phyloP scores from a whole-genome alignment of 2,888 invertebrate genomes.

The Ligdia adustata region DNA sequence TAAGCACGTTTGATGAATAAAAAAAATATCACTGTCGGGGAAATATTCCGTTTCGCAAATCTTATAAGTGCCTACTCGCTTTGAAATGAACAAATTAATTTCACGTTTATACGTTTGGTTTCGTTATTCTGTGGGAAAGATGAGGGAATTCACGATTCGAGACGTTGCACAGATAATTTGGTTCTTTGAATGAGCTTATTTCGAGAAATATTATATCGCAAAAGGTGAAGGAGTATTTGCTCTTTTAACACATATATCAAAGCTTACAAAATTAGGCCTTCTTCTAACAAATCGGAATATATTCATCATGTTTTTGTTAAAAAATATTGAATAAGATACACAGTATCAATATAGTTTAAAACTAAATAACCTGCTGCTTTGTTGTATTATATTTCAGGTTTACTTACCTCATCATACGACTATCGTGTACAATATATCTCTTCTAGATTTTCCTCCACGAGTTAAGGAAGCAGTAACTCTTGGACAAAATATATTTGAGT shows the following conservation, averaged over 20 bases:
- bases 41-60: constrained; percentile 27
- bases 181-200: constrained; percentile 52
- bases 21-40: constrained; percentile 30
- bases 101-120: constrained; percentile 49
- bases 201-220: constrained; percentile 31
- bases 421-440: too few species aligned
- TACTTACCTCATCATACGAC: too few species aligned
- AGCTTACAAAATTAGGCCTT: neutral
- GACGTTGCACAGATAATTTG: constrained; percentile 55
- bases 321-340: too few species aligned
- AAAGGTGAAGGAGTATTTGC: constrained; percentile 26
- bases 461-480: too few species aligned
- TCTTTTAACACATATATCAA: neutral
- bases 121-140: constrained; percentile 41
- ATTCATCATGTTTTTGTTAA: too few species aligned
- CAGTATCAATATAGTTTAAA: too few species aligned
- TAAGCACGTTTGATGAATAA: constrained; percentile 20
- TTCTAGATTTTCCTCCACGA: too few species aligned
- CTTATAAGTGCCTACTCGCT: constrained; percentile 31
- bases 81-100: constrained; percentile 51
- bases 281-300: too few species aligned
- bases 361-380: too few species aligned
- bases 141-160: constrained; percentile 57
- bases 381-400: too few species aligned
- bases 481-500: too few species aligned